Base-by-base conservation (phyloP, 2,797 vertebrate species). In the Halcyon smyrnensis region DNA sequence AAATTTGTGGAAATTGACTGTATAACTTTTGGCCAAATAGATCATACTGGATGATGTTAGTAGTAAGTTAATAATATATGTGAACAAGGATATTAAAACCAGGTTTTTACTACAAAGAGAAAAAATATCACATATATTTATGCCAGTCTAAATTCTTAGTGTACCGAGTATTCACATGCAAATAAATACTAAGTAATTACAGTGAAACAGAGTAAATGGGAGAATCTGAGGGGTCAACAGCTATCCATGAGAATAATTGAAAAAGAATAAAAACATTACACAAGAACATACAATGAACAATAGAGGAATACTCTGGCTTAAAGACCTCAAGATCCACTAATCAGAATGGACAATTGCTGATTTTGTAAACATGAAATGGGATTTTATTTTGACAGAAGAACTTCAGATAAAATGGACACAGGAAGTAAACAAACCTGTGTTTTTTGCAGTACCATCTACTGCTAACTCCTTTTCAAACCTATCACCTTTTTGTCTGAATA, bases 161-260 rank as follows among this genome's bases (percentile, higher is more conserved):
- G 50, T 46, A 78, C 30, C 28, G 24, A 79, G 11, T 28, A 84
- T 76, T 84, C 32, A 37, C 23, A 88, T 70, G 25, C 39, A 85
- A 91, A 93, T 65, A 84, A 95, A 83, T 56, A 69, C 11, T 46
- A 60, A 87, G 60, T 83, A 87, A 95, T 80, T 77, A 68, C 6
- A 71, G 9, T 10, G 32, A 83, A 91, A 57, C 9, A 63, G n/a
- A 53, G 7, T 71, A 71, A 91, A 68, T 32, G 9, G 20, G n/a
- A 70, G 50, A 88, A 81, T 68, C 8, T 20, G 41, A 69, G 16
- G 4, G 36, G 37, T 88, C 45, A 93, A 78, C 28, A 54, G 7
- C 5, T 77, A 86, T 34, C 15, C 45, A 90, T 69, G 5, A 67
- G 24, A 88, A 62, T 68, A 1, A 62, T 82, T 93, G 36, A 14